phyloP scores from a whole-genome alignment of 2,888 invertebrate species.

The Lepidocyrtoides sp. region DNA sequence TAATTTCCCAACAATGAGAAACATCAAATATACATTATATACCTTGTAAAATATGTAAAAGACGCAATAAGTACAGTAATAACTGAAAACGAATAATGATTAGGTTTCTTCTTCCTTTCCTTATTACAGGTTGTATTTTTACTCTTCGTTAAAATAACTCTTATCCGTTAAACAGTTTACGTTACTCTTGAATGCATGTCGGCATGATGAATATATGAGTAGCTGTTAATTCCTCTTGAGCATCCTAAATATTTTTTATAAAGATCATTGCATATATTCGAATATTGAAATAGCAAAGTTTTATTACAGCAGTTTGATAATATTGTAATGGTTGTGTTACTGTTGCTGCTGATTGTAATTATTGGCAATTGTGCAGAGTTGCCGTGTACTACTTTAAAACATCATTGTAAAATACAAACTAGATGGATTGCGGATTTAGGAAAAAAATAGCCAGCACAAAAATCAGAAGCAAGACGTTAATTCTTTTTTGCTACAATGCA shows the following conservation, averaged over 20 bases:
- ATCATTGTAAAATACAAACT: constrained; percentile 46
- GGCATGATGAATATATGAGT: constrained; percentile 23
- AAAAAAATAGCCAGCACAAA: neutral
- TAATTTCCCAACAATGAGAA: too few relatives aligned
- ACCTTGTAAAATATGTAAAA: too few relatives aligned
- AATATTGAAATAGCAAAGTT: neutral
- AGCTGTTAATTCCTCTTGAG: constrained; percentile 62
- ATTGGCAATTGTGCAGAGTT: constrained; percentile 58
- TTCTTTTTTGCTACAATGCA: too few relatives aligned
- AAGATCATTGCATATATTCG: constrained; percentile 49
- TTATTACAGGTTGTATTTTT: neutral
- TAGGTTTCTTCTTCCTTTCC: neutral
- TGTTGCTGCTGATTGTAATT: constrained; percentile 62
- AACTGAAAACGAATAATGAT: too few relatives aligned
- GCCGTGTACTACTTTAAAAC: constrained; percentile 41
- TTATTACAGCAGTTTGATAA: constrained; percentile 17
- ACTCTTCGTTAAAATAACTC: neutral
- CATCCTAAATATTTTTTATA: constrained; percentile 5
- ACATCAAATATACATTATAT: too few relatives aligned
- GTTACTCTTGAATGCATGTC: neutral
- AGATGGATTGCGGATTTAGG: constrained; percentile 68
- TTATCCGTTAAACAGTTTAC: too few relatives aligned
- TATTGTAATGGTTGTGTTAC: constrained; percentile 3
- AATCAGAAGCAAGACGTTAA: neutral
- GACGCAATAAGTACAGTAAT: too few relatives aligned